A percentile compares a stretch with the other conserved stretches of the same genome.
These are phyloP conservation scores for Coreoperca whiteheadi DNA, from an alignment of 2,113 vertebrate genomes.

Conservation along the genomic window DNA sequence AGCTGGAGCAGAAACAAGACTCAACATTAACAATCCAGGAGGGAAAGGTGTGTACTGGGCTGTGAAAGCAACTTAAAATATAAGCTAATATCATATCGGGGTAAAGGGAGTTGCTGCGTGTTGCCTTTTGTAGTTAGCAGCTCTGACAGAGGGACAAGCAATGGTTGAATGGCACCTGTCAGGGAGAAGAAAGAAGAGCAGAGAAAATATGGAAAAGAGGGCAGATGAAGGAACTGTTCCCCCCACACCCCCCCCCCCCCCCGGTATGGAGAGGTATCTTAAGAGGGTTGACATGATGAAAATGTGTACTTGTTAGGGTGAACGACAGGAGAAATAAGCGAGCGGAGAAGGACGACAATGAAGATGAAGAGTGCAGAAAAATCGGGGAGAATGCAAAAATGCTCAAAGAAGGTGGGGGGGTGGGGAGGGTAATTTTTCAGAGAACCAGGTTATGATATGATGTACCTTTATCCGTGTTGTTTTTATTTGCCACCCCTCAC, in stretches of 20 bases:
- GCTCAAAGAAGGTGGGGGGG: conserved; percentile 10
- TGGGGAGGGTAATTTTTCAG: conserved; percentile 61
- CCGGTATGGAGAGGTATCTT: conserved; percentile 33
- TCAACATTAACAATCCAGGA: conserved; percentile 10
- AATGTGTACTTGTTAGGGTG: conserved; percentile 34
- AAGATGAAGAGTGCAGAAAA: conserved; percentile 23
- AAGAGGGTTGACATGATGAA: conserved; percentile 45
- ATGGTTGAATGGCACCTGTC: conserved; percentile 32
- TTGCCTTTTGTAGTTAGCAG: not conserved
- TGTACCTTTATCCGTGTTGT: conserved; percentile 71
- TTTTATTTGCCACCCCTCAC: conserved; percentile 75
- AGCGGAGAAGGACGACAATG: not conserved
- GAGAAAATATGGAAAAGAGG: conserved; percentile 1
- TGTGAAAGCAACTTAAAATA: not conserved
- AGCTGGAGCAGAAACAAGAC: conserved; percentile 34
- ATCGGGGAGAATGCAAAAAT: conserved; percentile 38
- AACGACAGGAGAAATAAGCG: not conserved
- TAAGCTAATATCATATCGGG: conserved; percentile 3
- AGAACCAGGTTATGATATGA: conserved; percentile 68
- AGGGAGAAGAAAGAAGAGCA: not conserved
- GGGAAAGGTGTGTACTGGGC: conserved; percentile 3
- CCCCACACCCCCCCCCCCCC: conserved; percentile 6
- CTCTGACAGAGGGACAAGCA: conserved; percentile 13
- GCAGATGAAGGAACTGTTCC: conserved; percentile 30
- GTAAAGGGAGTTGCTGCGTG: not conserved